Evolutionary conservation across 2,113 vertebrate species (phyloP).

Genomic region (Hypocryptadius cinnamomeus): DNA sequence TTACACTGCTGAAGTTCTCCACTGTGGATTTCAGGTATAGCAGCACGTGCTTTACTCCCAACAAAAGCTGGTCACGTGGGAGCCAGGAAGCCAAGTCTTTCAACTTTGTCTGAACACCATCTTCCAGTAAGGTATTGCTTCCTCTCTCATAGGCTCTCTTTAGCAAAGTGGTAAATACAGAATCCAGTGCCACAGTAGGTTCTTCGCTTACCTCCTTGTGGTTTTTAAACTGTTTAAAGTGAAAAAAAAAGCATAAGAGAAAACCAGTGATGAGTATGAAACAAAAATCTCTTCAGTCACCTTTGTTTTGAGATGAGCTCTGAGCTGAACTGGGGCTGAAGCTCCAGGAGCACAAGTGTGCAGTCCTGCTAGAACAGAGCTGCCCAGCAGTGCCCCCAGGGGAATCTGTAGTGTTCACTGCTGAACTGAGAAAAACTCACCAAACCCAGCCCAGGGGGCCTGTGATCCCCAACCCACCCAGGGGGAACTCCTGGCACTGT

Average conservation of each 20-base stretch:
- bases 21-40: conserved; percentile 82
- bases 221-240: conserved; percentile 64
- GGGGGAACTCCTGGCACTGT: not conserved
- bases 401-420: not conserved
- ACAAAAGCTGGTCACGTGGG: conserved; percentile 49
- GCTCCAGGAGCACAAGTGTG: not conserved
- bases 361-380: not conserved
- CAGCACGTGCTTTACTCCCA: conserved; percentile 78
- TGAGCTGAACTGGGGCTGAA: fast-evolving
- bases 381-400: not conserved
- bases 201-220: not conserved
- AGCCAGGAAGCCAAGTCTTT: conserved; percentile 56
- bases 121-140: conserved; percentile 3
- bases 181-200: not conserved
- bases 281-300: not conserved
- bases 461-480: not conserved
- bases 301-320: not conserved
- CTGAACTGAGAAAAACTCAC: not conserved
- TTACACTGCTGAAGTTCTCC: conserved; percentile 79
- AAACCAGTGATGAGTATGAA: not conserved
- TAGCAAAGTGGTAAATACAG: conserved; percentile 66
- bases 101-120: conserved; percentile 27
- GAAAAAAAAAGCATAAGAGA: not conserved
- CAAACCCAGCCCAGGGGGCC: not conserved
- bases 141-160: conserved; percentile 70